A percentile compares a stretch with the other conserved stretches of the same genome.
Conservation (phyloP, 1,140 invertebrate genomes). For the Lepidurus apus region DNA sequence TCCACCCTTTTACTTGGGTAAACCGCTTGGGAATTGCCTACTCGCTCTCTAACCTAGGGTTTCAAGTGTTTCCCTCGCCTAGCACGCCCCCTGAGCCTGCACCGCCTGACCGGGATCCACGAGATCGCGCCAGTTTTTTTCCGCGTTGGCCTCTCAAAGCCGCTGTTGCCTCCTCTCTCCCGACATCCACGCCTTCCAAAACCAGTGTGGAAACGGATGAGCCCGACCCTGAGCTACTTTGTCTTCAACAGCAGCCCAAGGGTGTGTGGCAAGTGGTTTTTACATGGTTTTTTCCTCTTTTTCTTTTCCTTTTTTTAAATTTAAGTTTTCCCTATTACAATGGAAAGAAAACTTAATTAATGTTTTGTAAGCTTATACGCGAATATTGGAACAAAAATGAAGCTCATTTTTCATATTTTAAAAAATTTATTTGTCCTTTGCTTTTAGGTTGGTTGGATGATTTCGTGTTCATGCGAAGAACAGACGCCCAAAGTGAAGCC, state of each 20-base stretch:
- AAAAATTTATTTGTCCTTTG: constrained; percentile 37
- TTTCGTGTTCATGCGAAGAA: constrained; percentile 54
- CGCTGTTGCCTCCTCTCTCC: constrained; percentile 39
- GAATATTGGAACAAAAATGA: neutral
- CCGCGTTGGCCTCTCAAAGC: constrained; percentile 45
- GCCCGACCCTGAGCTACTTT: constrained; percentile 37
- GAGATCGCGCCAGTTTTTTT: constrained; percentile 9
- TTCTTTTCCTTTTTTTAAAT: neutral
- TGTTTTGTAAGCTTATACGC: constrained; percentile 23
- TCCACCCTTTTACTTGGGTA: no score
- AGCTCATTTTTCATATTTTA: neutral
- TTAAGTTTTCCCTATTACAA: constrained; percentile 11
- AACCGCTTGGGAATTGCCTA: no score
- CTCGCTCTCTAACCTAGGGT: constrained; percentile 49
- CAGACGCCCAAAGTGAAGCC: constrained; percentile 44
- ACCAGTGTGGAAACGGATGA: constrained; percentile 53
- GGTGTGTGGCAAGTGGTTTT: constrained; percentile 34
- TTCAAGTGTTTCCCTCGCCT: constrained; percentile 72
- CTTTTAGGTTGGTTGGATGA: constrained; percentile 58
- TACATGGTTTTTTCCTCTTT: constrained; percentile 20
- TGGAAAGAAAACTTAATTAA: neutral
- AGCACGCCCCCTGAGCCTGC: constrained; percentile 74
- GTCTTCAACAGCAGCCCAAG: constrained; percentile 40
- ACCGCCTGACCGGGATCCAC: constrained; percentile 59
- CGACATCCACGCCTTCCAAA: constrained; percentile 54